These are phyloP conservation scores for Gadus macrocephalus DNA, from an alignment of 2,113 vertebrate species.

Conservation along the genomic window DNA sequence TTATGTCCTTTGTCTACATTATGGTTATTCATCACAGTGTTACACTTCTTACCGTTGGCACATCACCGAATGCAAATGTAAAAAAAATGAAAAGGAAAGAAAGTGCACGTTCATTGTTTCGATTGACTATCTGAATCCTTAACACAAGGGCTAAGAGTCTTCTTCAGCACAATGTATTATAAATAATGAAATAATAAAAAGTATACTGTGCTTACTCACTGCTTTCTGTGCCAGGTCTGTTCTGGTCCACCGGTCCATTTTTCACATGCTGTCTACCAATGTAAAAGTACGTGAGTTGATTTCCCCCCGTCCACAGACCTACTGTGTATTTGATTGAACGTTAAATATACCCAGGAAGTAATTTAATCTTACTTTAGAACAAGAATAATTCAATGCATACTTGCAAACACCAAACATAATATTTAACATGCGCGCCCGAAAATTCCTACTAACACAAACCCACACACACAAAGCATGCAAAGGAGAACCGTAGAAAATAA, in stretches of 20 bases:
- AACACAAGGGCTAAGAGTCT: not conserved
- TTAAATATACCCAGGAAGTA: too few species aligned
- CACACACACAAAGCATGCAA: constrained; percentile 4
- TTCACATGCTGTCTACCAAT: constrained; percentile 6
- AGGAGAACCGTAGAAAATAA: too few species aligned
- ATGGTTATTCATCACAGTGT: too few species aligned
- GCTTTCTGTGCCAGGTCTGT: constrained; percentile 1
- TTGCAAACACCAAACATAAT: not conserved
- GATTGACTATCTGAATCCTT: not conserved
- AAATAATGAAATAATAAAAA: not conserved
- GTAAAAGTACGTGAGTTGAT: constrained; percentile 11
- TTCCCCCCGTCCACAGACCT: not conserved
- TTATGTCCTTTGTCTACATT: too few species aligned
- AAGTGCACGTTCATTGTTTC: not conserved
- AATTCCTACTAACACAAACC: not conserved
- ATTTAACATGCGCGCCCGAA: not conserved
- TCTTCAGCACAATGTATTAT: not conserved
- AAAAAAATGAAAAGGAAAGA: too few species aligned
- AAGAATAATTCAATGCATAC: too few species aligned
- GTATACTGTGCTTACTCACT: not conserved
- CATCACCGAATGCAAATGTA: too few species aligned
- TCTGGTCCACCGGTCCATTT: not conserved
- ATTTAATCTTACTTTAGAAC: not conserved
- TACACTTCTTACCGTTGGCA: too few species aligned
- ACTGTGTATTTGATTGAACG: too few species aligned